phyloP scores from a whole-genome alignment of 2,888 invertebrate species.

The Agriotes lineatus region DNA sequence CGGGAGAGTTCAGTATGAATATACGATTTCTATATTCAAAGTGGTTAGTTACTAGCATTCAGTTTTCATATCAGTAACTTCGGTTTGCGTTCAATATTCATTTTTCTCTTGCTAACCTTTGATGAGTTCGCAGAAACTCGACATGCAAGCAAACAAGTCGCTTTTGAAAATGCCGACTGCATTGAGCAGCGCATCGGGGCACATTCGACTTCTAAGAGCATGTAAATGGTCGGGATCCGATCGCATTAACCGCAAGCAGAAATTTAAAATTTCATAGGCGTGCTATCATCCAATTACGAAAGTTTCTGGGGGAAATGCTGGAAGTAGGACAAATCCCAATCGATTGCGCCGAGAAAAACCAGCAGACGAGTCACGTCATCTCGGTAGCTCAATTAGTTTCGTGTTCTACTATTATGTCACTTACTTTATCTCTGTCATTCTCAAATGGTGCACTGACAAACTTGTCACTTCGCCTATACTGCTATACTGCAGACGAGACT shows the following conservation, averaged over 20 bases:
- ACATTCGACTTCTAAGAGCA: not conserved
- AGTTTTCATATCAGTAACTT: too few relatives aligned
- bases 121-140: too few relatives aligned
- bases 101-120: too few relatives aligned
- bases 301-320: slow-evolving; percentile 20
- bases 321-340: slow-evolving; percentile 26
- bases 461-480: slow-evolving; percentile 17
- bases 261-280: slow-evolving; percentile 26
- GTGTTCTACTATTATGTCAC: slow-evolving; percentile 32
- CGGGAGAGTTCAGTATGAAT: too few relatives aligned
- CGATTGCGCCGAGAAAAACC: slow-evolving; percentile 26
- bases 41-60: too few relatives aligned
- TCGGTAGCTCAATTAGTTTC: slow-evolving; percentile 28
- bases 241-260: slow-evolving; percentile 15
- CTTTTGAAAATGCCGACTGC: slow-evolving; percentile 7
- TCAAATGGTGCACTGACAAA: slow-evolving; percentile 33
- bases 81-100: too few relatives aligned
- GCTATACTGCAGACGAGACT: slow-evolving; percentile 18
- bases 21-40: too few relatives aligned
- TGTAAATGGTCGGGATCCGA: slow-evolving; percentile 18
- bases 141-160: too few relatives aligned
- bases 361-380: slow-evolving; percentile 32
- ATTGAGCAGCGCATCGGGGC: not conserved
- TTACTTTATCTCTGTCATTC: slow-evolving; percentile 31
- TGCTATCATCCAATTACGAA: slow-evolving; percentile 24